These are phyloP conservation scores for Triops longicaudatus DNA, from an alignment of 1,140 invertebrate genomes.

Conservation along the genomic window DNA sequence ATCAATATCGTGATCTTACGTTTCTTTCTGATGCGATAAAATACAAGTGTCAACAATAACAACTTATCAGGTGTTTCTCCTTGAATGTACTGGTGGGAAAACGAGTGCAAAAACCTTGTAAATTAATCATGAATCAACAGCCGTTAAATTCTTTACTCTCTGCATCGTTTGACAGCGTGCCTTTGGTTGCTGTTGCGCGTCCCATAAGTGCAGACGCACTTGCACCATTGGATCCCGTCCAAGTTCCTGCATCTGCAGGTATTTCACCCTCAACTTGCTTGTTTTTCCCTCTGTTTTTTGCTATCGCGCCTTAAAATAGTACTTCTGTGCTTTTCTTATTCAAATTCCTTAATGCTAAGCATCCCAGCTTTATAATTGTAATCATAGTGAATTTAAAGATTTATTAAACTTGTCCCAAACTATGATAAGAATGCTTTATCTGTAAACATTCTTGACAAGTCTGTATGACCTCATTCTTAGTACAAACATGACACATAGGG, in stretches of 20 bases:
- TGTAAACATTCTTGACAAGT: no score
- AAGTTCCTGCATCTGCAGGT: background rate
- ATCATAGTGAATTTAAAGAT: no score
- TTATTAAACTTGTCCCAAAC: no score
- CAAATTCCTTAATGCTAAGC: no score
- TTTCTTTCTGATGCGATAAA: background rate
- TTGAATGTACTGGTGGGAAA: no score
- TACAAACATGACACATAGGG: no score
- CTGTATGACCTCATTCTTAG: no score
- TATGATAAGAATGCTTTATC: no score
- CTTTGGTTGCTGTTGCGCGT: background rate
- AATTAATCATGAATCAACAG: background rate
- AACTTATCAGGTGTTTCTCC: background rate
- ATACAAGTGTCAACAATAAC: background rate
- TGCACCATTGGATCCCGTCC: background rate
- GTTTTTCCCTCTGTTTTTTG: background rate
- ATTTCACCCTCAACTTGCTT: background rate
- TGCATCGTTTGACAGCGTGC: background rate
- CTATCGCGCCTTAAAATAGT: no score
- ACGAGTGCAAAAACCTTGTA: background rate
- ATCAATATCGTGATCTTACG: background rate
- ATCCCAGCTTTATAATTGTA: no score
- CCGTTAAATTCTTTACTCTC: background rate
- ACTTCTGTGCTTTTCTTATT: no score
- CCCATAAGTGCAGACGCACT: background rate